Conservation (phyloP, 2,888 invertebrate species). For the Limenitis camilla region DNA sequence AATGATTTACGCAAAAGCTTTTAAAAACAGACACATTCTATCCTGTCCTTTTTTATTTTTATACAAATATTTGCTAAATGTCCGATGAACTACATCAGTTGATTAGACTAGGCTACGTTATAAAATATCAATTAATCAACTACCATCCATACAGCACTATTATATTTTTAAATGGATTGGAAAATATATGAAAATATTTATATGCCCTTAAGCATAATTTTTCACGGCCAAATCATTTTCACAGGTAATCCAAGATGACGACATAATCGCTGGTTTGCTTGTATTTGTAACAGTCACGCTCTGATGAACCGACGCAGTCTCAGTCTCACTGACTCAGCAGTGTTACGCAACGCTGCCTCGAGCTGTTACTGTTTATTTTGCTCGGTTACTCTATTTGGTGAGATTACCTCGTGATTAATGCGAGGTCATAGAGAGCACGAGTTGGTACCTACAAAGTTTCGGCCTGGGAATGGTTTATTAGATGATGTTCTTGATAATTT, state of each 20-base stretch:
- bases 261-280: constrained; percentile 35
- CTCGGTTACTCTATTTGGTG: constrained; percentile 42
- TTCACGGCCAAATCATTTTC: constrained; percentile 55
- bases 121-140: neutral
- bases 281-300: constrained; percentile 49
- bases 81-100: neutral
- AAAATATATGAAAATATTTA: constrained; percentile 12
- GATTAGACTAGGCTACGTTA: neutral
- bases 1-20: constrained; percentile 19
- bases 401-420: constrained; percentile 48
- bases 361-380: constrained; percentile 32
- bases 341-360: constrained; percentile 45
- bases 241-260: constrained; percentile 39
- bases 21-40: constrained; percentile 7
- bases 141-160: too few relatives aligned
- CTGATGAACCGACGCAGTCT: constrained; percentile 35
- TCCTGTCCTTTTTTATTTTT: constrained; percentile 1
- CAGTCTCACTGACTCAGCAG: constrained; percentile 39
- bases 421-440: constrained; percentile 24
- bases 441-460: constrained; percentile 5
- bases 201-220: constrained; percentile 34
- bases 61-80: neutral
- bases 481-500: constrained; percentile 1
- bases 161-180: too few relatives aligned
- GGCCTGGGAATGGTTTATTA: constrained; percentile 12